Base-by-base conservation (phyloP, 2,797 vertebrate genomes). In the Cetoscarus ocellatus region DNA sequence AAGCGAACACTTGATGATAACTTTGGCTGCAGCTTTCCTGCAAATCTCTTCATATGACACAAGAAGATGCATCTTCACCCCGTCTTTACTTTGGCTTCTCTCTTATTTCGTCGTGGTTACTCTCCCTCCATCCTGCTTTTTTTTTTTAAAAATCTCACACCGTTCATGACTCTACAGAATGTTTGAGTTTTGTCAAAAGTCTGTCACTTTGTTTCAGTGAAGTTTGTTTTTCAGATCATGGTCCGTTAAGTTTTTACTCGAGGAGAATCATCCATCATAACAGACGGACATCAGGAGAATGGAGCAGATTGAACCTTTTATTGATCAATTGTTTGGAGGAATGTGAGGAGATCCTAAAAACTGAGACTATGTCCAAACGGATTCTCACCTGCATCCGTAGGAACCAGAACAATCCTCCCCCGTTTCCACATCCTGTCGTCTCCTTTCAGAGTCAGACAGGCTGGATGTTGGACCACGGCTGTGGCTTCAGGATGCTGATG, bases 61-160 rank as follows among this genome's bases (percentile, higher is more conserved):
- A 19, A 10, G 47, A 51, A 45, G 14, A 53, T 73, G 47, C 44
- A 1, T 74, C 55, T 62, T 77, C 60, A 39, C 72, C 62, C 72
- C 62, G 14, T 49, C 6, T 58, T 72, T 14, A 45, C 35, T 67
- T 12, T 19, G 2, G 49, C 19, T 61, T 47, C n/a, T n/a, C n/a
- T n/a, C 17, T 61, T 38, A 9, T 0, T 53, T 38, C 7, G 27
- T n/a, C n/a, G n/a, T n/a, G n/a, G n/a, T n/a, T n/a, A n/a, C n/a
- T n/a, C n/a, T n/a, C n/a, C n/a, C n/a, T n/a, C n/a, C n/a, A n/a
- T n/a, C n/a, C n/a, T n/a, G n/a, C n/a, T n/a, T n/a, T n/a, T 48
- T 17, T 56, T 27, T 43, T 42, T 10, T 14, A 14, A 3, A 11
- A 39, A 18, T 17, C n/a, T 1, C 8, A 39, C 35, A 17, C 36